These are phyloP conservation scores for Entomobrya proxima DNA, from an alignment of 2,888 invertebrate species.

Conservation along the genomic window DNA sequence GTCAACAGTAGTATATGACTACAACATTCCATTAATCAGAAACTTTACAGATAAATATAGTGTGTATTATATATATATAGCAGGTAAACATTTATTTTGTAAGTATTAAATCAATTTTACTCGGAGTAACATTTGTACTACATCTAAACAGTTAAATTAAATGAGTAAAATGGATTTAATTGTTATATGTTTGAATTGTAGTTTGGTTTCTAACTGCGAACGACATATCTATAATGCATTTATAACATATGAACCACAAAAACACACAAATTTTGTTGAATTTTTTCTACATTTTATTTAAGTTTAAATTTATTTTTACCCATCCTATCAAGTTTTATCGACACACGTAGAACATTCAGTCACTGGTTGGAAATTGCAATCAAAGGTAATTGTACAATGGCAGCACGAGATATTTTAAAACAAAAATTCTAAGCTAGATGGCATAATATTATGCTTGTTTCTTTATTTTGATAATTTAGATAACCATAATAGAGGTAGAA, in stretches of 20 bases:
- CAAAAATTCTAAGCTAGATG: too few species aligned
- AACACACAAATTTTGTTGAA: background rate
- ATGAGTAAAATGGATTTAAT: background rate
- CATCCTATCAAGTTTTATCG: too few species aligned
- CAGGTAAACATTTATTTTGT: constrained; percentile 19
- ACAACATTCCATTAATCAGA: constrained; percentile 36
- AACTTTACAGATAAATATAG: constrained; percentile 48
- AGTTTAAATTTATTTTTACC: too few species aligned
- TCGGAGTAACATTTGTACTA: constrained; percentile 37
- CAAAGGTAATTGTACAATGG: background rate
- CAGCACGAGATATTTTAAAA: background rate
- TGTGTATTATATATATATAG: too few species aligned
- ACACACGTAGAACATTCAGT: constrained; percentile 22
- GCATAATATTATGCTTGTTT: background rate
- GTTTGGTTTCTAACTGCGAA: too few species aligned
- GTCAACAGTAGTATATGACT: constrained; percentile 49
- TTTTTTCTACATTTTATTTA: too few species aligned
- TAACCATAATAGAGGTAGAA: background rate
- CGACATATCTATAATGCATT: too few species aligned
- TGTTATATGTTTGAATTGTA: background rate
- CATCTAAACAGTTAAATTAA: background rate
- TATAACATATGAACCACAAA: too few species aligned
- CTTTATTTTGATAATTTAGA: background rate
- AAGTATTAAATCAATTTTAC: background rate
- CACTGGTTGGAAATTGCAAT: background rate